A percentile compares a stretch with the other conserved stretches of the same genome.
Evolutionary conservation across 2,113 vertebrate genomes (phyloP).

Genomic region (Alces alces): DNA sequence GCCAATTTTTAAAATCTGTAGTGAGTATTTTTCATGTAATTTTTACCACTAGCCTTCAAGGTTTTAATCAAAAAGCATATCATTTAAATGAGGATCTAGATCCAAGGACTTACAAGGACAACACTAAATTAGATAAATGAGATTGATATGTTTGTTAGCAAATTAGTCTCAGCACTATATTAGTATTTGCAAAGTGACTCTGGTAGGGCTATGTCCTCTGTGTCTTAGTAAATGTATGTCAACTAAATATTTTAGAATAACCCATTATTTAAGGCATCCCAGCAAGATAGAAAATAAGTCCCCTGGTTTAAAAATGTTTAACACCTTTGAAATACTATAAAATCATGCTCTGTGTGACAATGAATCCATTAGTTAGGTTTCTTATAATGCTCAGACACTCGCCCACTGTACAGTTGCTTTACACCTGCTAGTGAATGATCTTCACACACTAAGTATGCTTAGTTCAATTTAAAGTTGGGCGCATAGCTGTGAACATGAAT

Average conservation of each 20-base stretch:
- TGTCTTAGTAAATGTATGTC: neutral
- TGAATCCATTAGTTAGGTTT: neutral
- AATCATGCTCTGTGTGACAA: neutral
- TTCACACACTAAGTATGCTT: neutral
- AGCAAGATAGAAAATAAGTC: neutral
- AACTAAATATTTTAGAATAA: neutral
- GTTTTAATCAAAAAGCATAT: neutral
- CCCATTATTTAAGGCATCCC: neutral
- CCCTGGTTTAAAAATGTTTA: neutral
- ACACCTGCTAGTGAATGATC: neutral
- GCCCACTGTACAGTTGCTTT: neutral
- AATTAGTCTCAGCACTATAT: neutral
- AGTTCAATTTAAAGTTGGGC: neutral
- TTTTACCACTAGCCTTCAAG: neutral
- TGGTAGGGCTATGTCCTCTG: neutral
- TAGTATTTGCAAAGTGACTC: neutral
- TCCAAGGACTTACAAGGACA: constrained; percentile 4
- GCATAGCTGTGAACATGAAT: neutral
- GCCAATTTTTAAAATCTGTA: neutral
- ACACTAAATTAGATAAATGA: neutral
- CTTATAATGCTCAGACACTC: neutral
- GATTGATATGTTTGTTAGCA: neutral
- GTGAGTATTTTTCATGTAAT: neutral
- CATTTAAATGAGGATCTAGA: neutral
- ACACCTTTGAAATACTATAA: neutral